Percentiles rank a stretch among this genome's conserved stretches.
Conservation (phyloP, 2,888 invertebrate genomes). For the Cancer borealis region DNA sequence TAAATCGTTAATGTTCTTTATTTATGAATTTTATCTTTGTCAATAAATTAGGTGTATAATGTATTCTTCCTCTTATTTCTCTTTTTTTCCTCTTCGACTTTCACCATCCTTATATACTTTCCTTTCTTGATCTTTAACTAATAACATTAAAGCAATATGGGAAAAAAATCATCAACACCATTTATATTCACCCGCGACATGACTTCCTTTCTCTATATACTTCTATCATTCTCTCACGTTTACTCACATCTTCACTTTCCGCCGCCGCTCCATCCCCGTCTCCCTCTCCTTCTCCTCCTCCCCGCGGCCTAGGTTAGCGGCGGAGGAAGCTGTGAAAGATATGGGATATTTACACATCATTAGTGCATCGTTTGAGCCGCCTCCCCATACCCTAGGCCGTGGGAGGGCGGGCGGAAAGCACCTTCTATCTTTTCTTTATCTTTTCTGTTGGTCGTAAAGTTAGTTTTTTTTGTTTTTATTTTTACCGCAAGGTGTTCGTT, state of each 20-base stretch:
- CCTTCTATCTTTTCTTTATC: not conserved
- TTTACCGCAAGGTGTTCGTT: not conserved
- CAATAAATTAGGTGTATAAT: no score
- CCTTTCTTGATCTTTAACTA: not conserved
- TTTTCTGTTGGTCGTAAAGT: not conserved
- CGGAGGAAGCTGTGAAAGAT: constrained; percentile 31
- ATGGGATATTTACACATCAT: constrained; percentile 36
- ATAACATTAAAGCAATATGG: not conserved
- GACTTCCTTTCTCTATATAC: not conserved
- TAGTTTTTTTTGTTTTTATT: not conserved
- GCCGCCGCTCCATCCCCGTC: not conserved
- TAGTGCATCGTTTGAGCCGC: constrained; percentile 21
- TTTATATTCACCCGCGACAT: not conserved
- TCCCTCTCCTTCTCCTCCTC: not conserved
- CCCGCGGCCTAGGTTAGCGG: not conserved
- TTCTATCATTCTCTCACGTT: not conserved
- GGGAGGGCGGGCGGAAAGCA: not conserved
- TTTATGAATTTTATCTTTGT: no score
- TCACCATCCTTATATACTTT: not conserved
- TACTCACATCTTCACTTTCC: not conserved
- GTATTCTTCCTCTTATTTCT: not conserved
- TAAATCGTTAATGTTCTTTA: not conserved
- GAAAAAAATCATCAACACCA: not conserved
- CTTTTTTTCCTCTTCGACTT: not conserved
- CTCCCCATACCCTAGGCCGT: not conserved